These are phyloP conservation scores for Diglossa brunneiventris DNA, from an alignment of 2,113 vertebrate species.

Conservation along the genomic window DNA sequence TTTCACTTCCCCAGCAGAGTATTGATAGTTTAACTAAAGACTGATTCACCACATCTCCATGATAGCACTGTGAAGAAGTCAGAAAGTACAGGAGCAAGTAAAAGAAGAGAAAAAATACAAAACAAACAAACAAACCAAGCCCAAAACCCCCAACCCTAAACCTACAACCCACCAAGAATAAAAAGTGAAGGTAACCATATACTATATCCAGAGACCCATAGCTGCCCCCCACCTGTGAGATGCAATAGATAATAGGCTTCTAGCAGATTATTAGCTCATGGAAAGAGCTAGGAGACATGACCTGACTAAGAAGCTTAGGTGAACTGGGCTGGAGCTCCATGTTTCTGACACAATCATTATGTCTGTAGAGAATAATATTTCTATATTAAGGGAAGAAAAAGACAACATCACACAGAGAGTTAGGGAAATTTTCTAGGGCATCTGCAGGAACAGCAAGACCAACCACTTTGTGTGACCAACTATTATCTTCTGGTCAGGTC, in stretches of 20 bases:
- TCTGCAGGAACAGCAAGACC: background rate
- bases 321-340: background rate
- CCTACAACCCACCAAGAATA: background rate
- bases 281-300: background rate
- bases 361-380: background rate
- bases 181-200: background rate
- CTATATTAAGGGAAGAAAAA: background rate
- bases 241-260: background rate
- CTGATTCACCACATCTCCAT: background rate
- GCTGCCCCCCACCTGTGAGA: background rate
- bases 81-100: background rate
- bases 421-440: background rate
- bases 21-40: background rate
- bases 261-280: background rate
- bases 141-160: background rate
- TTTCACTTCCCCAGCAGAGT: background rate
- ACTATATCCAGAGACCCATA: background rate
- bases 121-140: background rate
- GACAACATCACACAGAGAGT: background rate
- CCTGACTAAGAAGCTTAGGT: background rate
- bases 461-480: background rate
- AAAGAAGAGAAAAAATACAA: background rate
- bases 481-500: background rate
- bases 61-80: background rate
- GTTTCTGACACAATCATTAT: background rate